These are phyloP conservation scores for Tinea trinotella DNA, from an alignment of 2,888 invertebrate genomes.

Conservation along the genomic window DNA sequence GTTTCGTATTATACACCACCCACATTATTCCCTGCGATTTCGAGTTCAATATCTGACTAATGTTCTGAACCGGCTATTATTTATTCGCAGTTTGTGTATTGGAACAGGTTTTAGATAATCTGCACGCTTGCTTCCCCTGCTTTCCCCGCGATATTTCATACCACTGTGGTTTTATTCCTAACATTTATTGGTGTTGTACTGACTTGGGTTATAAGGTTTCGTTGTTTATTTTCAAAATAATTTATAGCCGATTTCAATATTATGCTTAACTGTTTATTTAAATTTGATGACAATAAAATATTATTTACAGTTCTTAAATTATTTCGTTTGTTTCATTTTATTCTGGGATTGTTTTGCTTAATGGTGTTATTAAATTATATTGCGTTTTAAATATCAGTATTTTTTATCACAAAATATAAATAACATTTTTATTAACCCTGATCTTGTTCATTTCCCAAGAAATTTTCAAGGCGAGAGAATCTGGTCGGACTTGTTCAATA, in stretches of 20 bases:
- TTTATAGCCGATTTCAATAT: neutral
- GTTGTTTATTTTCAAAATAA: conserved; percentile 1
- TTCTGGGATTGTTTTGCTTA: too few relatives aligned
- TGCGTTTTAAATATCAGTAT: too few relatives aligned
- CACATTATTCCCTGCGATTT: conserved; percentile 33
- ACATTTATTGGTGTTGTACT: conserved; percentile 10
- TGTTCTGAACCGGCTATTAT: conserved; percentile 52
- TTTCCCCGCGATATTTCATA: conserved; percentile 17
- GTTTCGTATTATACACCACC: conserved; percentile 27
- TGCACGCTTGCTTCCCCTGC: conserved; percentile 21
- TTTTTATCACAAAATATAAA: too few relatives aligned
- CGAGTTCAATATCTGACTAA: conserved; percentile 52
- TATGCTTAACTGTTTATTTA: neutral
- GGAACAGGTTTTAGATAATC: conserved; percentile 45
- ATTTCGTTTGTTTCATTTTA: too few relatives aligned
- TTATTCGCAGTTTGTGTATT: conserved; percentile 33
- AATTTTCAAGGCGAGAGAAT: neutral
- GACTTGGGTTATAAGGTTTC: conserved; percentile 1
- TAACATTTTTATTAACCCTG: neutral
- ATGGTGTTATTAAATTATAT: too few relatives aligned
- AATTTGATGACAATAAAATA: neutral
- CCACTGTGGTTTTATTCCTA: conserved; percentile 11
- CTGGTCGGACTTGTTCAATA: neutral
- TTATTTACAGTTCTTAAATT: too few relatives aligned
- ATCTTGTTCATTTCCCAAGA: neutral